Base-by-base conservation (phyloP, 2,888 invertebrate species). In the Stenodera caucasica region DNA sequence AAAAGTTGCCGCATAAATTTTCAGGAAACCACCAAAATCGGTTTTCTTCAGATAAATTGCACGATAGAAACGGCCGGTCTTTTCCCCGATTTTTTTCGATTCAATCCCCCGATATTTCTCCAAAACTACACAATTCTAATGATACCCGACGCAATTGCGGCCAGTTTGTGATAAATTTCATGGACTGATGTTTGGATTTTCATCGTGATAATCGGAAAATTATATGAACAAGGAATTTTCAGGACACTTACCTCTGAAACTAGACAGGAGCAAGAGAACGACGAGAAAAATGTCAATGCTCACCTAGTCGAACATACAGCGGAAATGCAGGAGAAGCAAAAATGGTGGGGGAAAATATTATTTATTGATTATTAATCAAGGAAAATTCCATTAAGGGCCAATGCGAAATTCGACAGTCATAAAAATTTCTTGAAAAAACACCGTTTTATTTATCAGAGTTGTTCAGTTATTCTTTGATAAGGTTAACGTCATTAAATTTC, bases 271-370 rank as follows among this genome's bases (percentile, higher is more conserved):
- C 72, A 71, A 75, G 74, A 77, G 76, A 60, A 55, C 60, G 72
- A 71, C 73, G 75, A 75, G 74, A 73, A 77, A 74, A 71, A 70
- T 70, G 73, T 70, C 72, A 70, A 71, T 69, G 72, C 67, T 72
- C 72, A 68, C 70, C 64, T 67, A 70, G 71, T 73, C 68, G 74
- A 72, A 69, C 72, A 69, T 71, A 23, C 1, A 70, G 63, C 78
- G 77, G 78, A 79, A 75, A 70, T 77, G 68, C 64, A 77, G 77
- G 77, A 68, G 73, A 74, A 61, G 58, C 53, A 52, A 35, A 9
- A n/a, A 21, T 21, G n/a, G 45, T 45, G 45, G 45, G 45, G 45
- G 45, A 2, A 23, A 12, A 21, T 45, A 2, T 7, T 1, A 71
- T 66, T 54, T 75, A 76, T 76, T 75, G 77, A 77, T 75, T 74